Base-by-base conservation (phyloP, 2,888 invertebrate genomes). In the Teleiodes luculella region DNA sequence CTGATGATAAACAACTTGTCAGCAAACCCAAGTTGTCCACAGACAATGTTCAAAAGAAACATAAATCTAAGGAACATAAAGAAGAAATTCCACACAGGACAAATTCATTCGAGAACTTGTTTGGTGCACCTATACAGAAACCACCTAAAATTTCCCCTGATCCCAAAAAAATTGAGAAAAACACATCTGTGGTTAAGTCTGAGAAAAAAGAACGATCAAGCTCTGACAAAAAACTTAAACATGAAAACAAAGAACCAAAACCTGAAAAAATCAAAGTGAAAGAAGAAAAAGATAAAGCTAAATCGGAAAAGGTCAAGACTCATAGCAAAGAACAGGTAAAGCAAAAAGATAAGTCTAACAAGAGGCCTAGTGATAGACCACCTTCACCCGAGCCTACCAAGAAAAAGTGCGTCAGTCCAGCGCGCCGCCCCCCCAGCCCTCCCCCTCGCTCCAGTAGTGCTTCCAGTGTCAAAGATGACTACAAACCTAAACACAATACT, bases 111-210 rank as follows among this genome's bases (percentile, higher is more conserved):
- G 93, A 93, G 48, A 94, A 93, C 66, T 85, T 97, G 41, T 97
- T 97, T 86, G 97, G 97, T 0, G 91, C 94, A 18, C 96, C 96
- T 0, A 94, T 97, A 64, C 94, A 93, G 56, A 96, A 95, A 74
- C 93, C 93, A 35, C 88, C 92, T 2, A 95, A 94, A 83, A 87
- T 92, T 31, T 93, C 93, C 6, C 92, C 93, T 11, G 94, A 94
- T 59, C 91, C 91, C 28, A 93, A 92, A 65, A 94, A 92, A 73
- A 72, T 75, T 52, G 82, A 82, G 31, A 80, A 74, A 53, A 77
- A 68, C 62, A 78, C 62, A 67, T 65, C 71, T 37, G 72, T 79
- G 46, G 64, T 77, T 35, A 86, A 86, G 62, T 68, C 86, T 8
- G 91, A 92, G 30, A 93, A 92, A 70, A 83, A 88, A 58, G 92